These are phyloP conservation scores for Ellobius talpinus DNA, from an alignment of 2,113 vertebrate genomes.

Conservation along the genomic window DNA sequence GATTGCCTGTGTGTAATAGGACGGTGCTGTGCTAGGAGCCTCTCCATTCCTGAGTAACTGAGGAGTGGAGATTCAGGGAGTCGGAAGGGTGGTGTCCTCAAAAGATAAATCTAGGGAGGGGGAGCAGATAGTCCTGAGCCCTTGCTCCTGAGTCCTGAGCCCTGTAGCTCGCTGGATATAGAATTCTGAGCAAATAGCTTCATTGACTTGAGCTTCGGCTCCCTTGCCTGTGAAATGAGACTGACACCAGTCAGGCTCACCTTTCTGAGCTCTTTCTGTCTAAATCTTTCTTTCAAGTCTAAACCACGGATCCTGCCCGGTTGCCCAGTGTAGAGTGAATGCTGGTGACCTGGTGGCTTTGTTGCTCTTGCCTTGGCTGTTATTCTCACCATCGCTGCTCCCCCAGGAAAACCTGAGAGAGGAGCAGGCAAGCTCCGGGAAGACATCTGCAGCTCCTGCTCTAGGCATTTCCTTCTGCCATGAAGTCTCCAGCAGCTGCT, in stretches of 20 bases:
- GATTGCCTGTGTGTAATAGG: neutral
- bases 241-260: neutral
- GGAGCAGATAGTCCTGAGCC: neutral
- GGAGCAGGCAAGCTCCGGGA: fast-evolving
- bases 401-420: neutral
- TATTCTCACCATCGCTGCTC: neutral
- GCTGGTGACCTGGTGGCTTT: neutral
- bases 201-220: neutral
- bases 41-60: neutral
- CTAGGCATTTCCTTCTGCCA: no score
- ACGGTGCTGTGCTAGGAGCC: neutral
- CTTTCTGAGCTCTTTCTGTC: neutral
- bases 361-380: neutral
- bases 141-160: neutral
- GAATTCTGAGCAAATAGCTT: neutral
- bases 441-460: neutral
- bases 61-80: neutral
- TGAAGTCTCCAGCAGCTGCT: neutral
- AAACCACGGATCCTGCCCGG: neutral
- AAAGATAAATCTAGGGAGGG: fast-evolving
- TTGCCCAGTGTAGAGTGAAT: neutral
- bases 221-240: constrained; percentile 6
- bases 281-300: neutral
- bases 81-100: fast-evolving
- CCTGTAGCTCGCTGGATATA: neutral